phyloP scores from a whole-genome alignment of 2,888 invertebrate species.

The Pelosia muscerda region DNA sequence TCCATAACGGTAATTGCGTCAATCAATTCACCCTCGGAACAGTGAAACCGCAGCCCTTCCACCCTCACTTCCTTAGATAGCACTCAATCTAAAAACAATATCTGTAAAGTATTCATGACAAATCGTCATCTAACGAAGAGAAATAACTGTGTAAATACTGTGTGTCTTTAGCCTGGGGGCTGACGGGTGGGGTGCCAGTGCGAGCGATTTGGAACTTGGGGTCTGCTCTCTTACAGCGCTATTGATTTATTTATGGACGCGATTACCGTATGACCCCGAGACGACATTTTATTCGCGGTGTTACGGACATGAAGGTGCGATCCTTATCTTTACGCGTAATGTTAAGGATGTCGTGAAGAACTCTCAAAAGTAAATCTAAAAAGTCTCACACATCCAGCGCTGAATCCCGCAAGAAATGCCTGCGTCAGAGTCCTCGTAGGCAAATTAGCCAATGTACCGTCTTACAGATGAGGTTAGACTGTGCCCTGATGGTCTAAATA shows the following conservation, averaged over 20 bases:
- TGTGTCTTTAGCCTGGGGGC: slow-evolving; percentile 77
- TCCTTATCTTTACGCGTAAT: too few species aligned
- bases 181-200: slow-evolving; percentile 49
- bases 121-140: slow-evolving; percentile 85
- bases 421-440: background rate
- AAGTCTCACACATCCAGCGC: too few species aligned
- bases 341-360: too few species aligned
- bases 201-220: slow-evolving; percentile 43
- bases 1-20: slow-evolving; percentile 39
- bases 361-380: too few species aligned
- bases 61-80: slow-evolving; percentile 56
- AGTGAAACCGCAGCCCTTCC: slow-evolving; percentile 57
- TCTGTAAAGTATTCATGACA: slow-evolving; percentile 86
- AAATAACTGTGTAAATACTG: slow-evolving; percentile 83
- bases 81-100: slow-evolving; percentile 86
- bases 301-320: too few species aligned
- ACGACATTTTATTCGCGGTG: too few species aligned
- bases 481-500: too few species aligned
- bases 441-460: background rate
- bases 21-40: slow-evolving; percentile 38
- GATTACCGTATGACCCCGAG: too few species aligned
- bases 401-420: background rate
- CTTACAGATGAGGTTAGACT: too few species aligned
- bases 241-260: background rate
- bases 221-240: background rate